phyloP scores from a whole-genome alignment of 2,113 vertebrate genomes.

The Leucosticte australis region DNA sequence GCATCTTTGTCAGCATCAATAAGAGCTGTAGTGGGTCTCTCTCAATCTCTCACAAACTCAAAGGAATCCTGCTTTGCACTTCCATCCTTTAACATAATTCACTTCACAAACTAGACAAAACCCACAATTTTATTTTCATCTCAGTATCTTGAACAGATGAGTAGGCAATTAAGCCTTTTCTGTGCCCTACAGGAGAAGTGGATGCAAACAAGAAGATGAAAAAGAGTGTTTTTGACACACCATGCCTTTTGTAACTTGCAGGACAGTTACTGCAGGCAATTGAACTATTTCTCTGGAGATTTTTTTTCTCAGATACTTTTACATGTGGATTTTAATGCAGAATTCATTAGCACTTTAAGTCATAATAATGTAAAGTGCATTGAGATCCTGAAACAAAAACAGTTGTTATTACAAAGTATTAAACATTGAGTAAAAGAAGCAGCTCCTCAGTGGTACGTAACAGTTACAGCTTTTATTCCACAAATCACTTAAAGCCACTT shows the following conservation, averaged over 20 bases:
- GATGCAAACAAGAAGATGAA: not conserved
- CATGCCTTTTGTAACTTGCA: not conserved
- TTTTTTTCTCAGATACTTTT: not conserved
- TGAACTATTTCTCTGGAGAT: not conserved
- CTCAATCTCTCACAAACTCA: not conserved
- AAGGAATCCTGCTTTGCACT: not conserved
- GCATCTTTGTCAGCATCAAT: not conserved
- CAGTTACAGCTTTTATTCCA: constrained; percentile 13
- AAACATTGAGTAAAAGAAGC: constrained; percentile 38
- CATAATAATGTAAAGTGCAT: not conserved
- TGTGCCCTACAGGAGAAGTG: not conserved
- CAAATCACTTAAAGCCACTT: constrained; percentile 56
- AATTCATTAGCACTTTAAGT: constrained; percentile 3
- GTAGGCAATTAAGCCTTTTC: not conserved
- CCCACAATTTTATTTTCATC: not conserved
- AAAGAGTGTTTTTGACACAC: not conserved
- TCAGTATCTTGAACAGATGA: not conserved
- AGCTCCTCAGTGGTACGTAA: not conserved
- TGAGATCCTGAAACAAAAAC: constrained; percentile 4
- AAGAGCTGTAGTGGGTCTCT: not conserved
- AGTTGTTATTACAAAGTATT: constrained; percentile 31
- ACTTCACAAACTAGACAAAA: not conserved
- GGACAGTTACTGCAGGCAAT: not conserved
- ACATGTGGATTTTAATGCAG: not conserved
- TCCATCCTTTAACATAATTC: not conserved